Evolutionary conservation across 2,797 vertebrate species (phyloP).

Genomic region (Gambelia wislizenii): DNA sequence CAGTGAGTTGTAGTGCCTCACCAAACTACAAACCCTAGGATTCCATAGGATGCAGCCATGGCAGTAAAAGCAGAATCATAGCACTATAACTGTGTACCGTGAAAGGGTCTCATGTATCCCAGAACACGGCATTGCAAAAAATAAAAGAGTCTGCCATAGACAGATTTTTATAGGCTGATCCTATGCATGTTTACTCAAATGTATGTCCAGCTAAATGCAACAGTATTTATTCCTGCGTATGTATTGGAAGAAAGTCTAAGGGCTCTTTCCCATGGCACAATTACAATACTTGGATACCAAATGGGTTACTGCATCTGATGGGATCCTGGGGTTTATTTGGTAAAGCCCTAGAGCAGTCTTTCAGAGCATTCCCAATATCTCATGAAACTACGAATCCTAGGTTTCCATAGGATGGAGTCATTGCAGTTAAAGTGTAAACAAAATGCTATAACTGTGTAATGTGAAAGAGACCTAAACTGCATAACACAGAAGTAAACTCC

Average conservation of each 20-base stretch:
- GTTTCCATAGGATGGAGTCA: background rate
- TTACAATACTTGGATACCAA: background rate
- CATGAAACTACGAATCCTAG: background rate
- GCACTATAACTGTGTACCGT: too few relatives aligned
- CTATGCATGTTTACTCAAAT: background rate
- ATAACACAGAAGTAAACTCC: too few relatives aligned
- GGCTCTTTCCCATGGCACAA: background rate
- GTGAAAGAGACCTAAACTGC: too few relatives aligned
- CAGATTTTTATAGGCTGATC: background rate
- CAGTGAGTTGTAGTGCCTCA: too few relatives aligned
- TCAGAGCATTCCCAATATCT: background rate
- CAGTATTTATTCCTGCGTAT: background rate
- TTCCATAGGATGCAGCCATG: too few relatives aligned
- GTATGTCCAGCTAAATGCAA: background rate
- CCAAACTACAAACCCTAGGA: too few relatives aligned
- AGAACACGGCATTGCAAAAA: background rate
- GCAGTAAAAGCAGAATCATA: too few relatives aligned
- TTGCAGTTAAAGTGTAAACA: background rate
- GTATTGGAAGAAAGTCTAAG: background rate
- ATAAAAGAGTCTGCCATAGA: background rate
- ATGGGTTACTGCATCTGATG: background rate
- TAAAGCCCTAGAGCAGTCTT: background rate
- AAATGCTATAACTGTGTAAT: too few relatives aligned
- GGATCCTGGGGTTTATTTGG: background rate
- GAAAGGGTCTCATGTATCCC: too few relatives aligned